Evolutionary conservation across 2,113 vertebrate species (phyloP).

Genomic region (Elgaria multicarinata): DNA sequence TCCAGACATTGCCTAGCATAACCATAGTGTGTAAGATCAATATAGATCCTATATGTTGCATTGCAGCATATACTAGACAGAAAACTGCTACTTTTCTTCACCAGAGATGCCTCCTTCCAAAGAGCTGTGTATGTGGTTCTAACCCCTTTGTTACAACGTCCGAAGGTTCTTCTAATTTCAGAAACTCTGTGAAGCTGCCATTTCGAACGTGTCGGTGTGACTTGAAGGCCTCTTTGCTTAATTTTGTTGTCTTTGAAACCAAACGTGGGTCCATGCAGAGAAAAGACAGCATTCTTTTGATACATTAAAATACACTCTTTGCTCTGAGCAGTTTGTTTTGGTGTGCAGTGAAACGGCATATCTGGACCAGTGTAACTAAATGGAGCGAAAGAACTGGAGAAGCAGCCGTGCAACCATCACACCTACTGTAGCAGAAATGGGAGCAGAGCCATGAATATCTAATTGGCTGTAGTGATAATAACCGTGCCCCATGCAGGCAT

Average conservation of each 20-base stretch:
- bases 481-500: not conserved
- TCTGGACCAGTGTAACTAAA: conserved; percentile 13
- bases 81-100: conserved; percentile 44
- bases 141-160: conserved; percentile 8
- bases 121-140: not conserved
- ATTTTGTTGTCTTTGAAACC: not conserved
- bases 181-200: not conserved
- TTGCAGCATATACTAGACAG: conserved; percentile 11
- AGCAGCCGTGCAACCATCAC: conserved; percentile 19
- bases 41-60: not conserved
- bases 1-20: not conserved
- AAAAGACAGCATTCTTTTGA: conserved; percentile 10
- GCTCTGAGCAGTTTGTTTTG: not conserved
- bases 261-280: conserved; percentile 14
- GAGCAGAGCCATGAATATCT: conserved; percentile 24
- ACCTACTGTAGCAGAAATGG: conserved; percentile 38
- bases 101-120: not conserved
- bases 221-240: not conserved
- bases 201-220: conserved; percentile 11
- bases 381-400: conserved; percentile 13
- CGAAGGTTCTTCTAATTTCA: not conserved
- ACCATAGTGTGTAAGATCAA: conserved; percentile 29
- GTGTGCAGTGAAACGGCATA: not conserved
- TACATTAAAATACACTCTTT: not conserved
- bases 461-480: not conserved